phyloP scores from a whole-genome alignment of 2,797 vertebrate genomes.

The Syngnathus acus region DNA sequence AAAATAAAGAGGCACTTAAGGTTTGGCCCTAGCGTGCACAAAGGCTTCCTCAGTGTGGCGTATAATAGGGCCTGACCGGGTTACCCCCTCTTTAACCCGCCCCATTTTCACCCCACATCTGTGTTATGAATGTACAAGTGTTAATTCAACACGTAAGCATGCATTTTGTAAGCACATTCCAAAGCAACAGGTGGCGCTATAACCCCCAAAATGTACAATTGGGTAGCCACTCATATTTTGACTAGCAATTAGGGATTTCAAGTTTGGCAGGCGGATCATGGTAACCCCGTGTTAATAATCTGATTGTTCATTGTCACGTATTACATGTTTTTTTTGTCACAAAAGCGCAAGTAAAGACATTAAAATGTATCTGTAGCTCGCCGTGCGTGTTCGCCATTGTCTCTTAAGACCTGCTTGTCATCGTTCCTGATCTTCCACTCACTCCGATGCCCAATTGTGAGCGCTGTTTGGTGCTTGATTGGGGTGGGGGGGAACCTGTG shows the following conservation, averaged over 20 bases:
- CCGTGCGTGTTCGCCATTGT: constrained; percentile 79
- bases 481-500: constrained; percentile 67
- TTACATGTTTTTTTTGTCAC: constrained; percentile 56
- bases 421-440: constrained; percentile 76
- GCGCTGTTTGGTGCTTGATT: constrained; percentile 50
- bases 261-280: not conserved
- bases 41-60: constrained; percentile 66
- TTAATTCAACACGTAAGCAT: constrained; percentile 7
- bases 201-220: not conserved
- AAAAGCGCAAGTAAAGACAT: constrained; percentile 71
- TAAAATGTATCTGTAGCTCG: constrained; percentile 69
- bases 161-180: not conserved
- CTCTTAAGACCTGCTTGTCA: constrained; percentile 72
- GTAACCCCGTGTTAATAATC: constrained; percentile 51
- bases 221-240: not conserved
- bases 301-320: constrained; percentile 20
- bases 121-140: constrained; percentile 81
- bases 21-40: constrained; percentile 62
- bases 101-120: constrained; percentile 56
- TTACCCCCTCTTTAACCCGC: constrained; percentile 57
- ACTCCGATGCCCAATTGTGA: constrained; percentile 79
- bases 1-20: constrained; percentile 71
- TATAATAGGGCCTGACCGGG: constrained; percentile 67
- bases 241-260: not conserved
- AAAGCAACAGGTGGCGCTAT: constrained; percentile 5